Conservation (phyloP, 1,140 invertebrate genomes). For the Augochlora pura region DNA sequence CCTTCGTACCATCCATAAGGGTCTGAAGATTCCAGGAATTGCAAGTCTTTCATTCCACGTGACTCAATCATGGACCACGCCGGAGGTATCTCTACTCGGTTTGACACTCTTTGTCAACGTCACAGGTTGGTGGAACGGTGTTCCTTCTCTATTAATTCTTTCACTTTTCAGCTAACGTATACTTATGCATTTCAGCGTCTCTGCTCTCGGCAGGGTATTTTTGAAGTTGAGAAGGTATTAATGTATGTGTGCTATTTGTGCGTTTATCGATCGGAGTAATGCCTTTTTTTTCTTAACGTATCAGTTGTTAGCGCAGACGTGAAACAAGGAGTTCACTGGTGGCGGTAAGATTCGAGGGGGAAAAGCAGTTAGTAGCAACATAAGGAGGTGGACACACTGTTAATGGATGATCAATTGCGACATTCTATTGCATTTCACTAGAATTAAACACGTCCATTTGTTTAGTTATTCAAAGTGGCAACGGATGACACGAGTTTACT, state of each 20-base stretch:
- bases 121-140: slow-evolving; percentile 68
- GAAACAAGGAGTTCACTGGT: slow-evolving; percentile 29
- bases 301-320: slow-evolving; percentile 39
- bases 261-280: slow-evolving; percentile 53
- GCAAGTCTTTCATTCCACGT: slow-evolving; percentile 37
- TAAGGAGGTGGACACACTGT: slow-evolving; percentile 36
- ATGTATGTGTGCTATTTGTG: slow-evolving; percentile 57
- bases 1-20: slow-evolving; percentile 8
- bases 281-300: slow-evolving; percentile 53
- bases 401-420: slow-evolving; percentile 1
- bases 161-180: slow-evolving; percentile 52
- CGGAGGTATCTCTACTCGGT: slow-evolving; percentile 63
- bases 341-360: slow-evolving; percentile 79
- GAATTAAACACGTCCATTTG: background rate
- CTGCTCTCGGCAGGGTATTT: slow-evolving; percentile 23
- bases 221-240: slow-evolving; percentile 50
- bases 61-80: slow-evolving; percentile 47
- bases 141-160: slow-evolving; percentile 62
- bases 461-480: background rate
- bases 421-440: slow-evolving; percentile 29
- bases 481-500: slow-evolving; percentile 24
- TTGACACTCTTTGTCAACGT: slow-evolving; percentile 66
- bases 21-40: slow-evolving; percentile 1
- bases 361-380: slow-evolving; percentile 76
- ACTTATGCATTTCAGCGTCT: slow-evolving; percentile 54